A percentile compares a stretch with the other conserved stretches of the same genome.
Evolutionary conservation across 2,797 vertebrate species (phyloP).

Genomic region (Smutsia gigantea): DNA sequence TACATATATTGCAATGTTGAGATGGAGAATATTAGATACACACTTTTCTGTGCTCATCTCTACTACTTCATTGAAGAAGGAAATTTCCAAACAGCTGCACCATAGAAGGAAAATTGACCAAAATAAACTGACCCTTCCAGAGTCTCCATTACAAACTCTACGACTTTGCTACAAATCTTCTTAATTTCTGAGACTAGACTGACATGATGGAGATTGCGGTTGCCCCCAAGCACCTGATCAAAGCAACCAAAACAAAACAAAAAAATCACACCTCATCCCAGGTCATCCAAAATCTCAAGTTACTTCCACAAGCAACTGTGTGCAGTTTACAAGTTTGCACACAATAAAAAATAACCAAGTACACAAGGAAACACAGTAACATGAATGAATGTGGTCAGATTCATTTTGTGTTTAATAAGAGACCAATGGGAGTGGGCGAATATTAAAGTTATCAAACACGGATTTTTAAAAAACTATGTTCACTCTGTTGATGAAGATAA

Average conservation of each 20-base stretch:
- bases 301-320: neutral
- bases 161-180: neutral
- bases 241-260: neutral
- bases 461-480: neutral
- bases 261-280: neutral
- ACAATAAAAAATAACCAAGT: constrained; percentile 5
- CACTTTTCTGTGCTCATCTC: neutral
- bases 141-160: neutral
- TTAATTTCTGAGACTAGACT: neutral
- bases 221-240: neutral
- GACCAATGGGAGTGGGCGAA: neutral
- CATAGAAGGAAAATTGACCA: neutral
- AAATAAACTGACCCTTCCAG: neutral
- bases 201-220: neutral
- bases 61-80: neutral
- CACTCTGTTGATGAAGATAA: neutral
- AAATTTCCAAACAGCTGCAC: neutral
- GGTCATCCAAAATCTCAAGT: neutral
- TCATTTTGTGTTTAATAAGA: too few relatives aligned
- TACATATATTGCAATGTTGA: neutral
- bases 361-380: neutral
- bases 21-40: neutral
- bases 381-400: neutral
- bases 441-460: neutral
- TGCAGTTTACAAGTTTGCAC: neutral